Evolutionary conservation across 1,140 invertebrate genomes (phyloP), one percentile per base, ranked within the genome.

Genomic region (Zaprionus taronus): DNA sequence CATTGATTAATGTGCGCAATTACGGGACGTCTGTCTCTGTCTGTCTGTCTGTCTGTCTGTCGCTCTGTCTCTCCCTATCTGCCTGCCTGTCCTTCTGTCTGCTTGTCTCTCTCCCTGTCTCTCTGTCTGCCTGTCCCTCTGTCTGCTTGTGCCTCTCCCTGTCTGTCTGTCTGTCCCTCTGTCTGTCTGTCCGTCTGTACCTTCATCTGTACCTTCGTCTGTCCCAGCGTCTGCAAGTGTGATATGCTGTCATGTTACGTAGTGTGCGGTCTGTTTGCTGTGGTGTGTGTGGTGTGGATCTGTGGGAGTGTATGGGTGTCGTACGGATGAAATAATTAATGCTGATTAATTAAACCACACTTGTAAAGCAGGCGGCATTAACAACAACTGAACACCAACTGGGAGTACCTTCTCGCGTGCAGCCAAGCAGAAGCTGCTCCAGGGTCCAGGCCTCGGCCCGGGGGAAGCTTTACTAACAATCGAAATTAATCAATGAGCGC

Each of bases 1-100:
- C 17, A n/a, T 68, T 87, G 81, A 89, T 89, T 89, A 77, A 87
- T 89, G 70, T 61, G 69, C 17, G 68, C 74, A 89, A 79, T 89
- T 89, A 81, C 47, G 41, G 41, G 1, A 17, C 2, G 41, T 17
- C 41, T 47, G 41, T 47, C 41, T 41, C 15, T 41, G 38, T 2
- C 5, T 41, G 5, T n/a, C 15, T n/a, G 7, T 5, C 20, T 20
- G 20, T 11, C 17, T 12, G 0, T 20, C 17, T 49, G 17, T 11
- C 17, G 9, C 6, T 7, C n/a, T 47, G 7, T 49, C 44, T 20
- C 0, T 49, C 9, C 20, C 20, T 49, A 2, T 22, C 44, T 6
- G 9, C 12, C 4, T 14, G 20, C 22, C 47, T n/a, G n/a, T n/a
- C n/a, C n/a, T n/a, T n/a, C n/a, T n/a, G n/a, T n/a, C n/a, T n/a